A percentile compares a stretch with the other conserved stretches of the same genome.
phyloP scores from a whole-genome alignment of 1,140 invertebrate genomes.

The Rhopalosiphum padi region DNA sequence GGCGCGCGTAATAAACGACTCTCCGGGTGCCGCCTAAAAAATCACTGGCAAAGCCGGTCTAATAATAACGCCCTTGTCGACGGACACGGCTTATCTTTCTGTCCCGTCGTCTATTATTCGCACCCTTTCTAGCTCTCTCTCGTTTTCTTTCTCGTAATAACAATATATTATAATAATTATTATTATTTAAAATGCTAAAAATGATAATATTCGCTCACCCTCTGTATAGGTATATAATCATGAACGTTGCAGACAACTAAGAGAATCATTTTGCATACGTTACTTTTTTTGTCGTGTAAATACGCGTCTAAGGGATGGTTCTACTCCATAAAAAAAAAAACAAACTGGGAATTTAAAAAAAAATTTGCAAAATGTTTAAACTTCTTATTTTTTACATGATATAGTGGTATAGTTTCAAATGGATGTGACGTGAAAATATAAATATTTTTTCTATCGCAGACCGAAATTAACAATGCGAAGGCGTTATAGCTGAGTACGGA shows the following conservation, averaged over 20 bases:
- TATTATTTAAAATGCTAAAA: background rate
- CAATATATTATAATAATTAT: background rate
- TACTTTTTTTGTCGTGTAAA: background rate
- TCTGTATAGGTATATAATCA: background rate
- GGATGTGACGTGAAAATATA: background rate
- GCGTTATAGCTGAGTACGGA: background rate
- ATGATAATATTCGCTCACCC: background rate
- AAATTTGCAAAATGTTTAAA: background rate
- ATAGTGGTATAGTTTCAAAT: background rate
- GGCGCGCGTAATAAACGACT: slow-evolving; percentile 14
- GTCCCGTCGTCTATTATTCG: background rate
- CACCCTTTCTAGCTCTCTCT: background rate
- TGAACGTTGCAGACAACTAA: background rate
- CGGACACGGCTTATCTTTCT: background rate
- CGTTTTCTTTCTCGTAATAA: background rate
- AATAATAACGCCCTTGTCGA: slow-evolving; percentile 54
- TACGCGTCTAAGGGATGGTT: background rate
- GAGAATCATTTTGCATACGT: background rate
- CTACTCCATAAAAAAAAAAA: background rate
- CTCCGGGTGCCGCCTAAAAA: slow-evolving; percentile 31
- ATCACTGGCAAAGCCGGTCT: slow-evolving; percentile 35
- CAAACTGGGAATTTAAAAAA: background rate
- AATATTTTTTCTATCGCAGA: background rate
- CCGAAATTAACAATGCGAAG: background rate
- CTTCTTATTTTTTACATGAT: background rate